A percentile compares a stretch with the other conserved stretches of the same genome.
These are phyloP conservation scores for Plebejus anna DNA, from an alignment of 2,888 invertebrate species.

Conservation along the genomic window DNA sequence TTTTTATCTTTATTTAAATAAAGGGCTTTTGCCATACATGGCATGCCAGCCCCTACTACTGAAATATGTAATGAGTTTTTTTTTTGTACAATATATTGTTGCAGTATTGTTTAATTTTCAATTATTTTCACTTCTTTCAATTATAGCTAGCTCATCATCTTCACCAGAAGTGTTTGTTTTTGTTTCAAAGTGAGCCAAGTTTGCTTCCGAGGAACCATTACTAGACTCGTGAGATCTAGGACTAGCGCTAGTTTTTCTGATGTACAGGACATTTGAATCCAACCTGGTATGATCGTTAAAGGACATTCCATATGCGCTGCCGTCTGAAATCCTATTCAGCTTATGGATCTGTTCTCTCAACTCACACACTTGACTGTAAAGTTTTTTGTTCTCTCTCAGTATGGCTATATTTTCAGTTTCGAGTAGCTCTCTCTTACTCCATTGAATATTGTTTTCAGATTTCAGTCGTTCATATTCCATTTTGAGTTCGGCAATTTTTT, in stretches of 20 bases:
- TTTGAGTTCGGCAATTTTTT: conserved; percentile 64
- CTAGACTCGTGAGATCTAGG: conserved; percentile 71
- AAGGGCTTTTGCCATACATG: too few relatives aligned
- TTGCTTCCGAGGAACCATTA: conserved; percentile 68
- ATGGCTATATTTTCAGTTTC: conserved; percentile 94
- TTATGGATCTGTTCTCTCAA: conserved; percentile 72
- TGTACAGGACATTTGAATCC: conserved; percentile 65
- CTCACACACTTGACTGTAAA: conserved; percentile 77
- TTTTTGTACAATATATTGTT: not conserved
- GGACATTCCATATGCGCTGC: conserved; percentile 55
- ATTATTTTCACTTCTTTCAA: conserved; percentile 54
- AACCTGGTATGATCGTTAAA: conserved; percentile 50
- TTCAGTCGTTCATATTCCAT: conserved; percentile 90
- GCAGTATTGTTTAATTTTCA: conserved; percentile 31
- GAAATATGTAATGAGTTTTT: conserved; percentile 27
- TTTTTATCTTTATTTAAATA: too few relatives aligned
- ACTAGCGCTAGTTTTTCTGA: conserved; percentile 64
- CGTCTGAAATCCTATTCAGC: conserved; percentile 69
- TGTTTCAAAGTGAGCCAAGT: conserved; percentile 58
- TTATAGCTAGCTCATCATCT: conserved; percentile 70
- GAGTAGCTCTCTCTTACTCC: conserved; percentile 93
- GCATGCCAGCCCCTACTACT: not conserved
- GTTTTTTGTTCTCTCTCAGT: conserved; percentile 93
- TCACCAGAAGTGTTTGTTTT: conserved; percentile 71
- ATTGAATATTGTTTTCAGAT: conserved; percentile 95